These are phyloP conservation scores for Heterocephalus glaber DNA, from an alignment of 2,113 vertebrate species.

Conservation along the genomic window DNA sequence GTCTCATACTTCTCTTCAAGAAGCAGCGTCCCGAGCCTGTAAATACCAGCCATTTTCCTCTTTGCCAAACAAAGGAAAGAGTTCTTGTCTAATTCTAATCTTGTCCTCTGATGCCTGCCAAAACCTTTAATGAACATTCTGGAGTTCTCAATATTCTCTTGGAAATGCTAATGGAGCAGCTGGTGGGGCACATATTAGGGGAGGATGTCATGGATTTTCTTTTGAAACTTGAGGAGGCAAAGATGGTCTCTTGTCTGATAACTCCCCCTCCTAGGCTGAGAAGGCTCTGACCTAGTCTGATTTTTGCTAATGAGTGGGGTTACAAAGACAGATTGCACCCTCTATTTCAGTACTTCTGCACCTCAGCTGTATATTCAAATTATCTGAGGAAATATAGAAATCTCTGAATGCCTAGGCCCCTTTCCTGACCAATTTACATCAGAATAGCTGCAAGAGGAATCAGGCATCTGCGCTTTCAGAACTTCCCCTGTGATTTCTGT, in stretches of 20 bases:
- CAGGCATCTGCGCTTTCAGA: background rate
- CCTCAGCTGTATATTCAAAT: background rate
- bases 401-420: background rate
- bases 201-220: background rate
- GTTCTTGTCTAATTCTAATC: slow-evolving; percentile 53
- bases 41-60: background rate
- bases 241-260: background rate
- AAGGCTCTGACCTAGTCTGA: background rate
- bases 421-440: background rate
- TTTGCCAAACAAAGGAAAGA: slow-evolving; percentile 12
- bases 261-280: background rate
- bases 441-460: background rate
- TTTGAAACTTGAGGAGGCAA: slow-evolving; percentile 1
- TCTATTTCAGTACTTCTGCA: background rate
- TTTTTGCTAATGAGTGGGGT: background rate
- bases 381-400: background rate
- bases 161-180: slow-evolving; percentile 63
- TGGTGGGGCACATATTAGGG: background rate
- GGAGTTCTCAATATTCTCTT: slow-evolving; percentile 53
- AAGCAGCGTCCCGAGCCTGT: background rate
- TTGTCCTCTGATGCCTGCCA: slow-evolving; percentile 44
- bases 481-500: background rate
- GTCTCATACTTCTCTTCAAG: background rate
- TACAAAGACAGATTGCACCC: background rate
- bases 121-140: slow-evolving; percentile 56